Percentiles rank a stretch among this genome's conserved stretches.
These are phyloP conservation scores for Lateolabrax maculatus DNA, from an alignment of 2,797 vertebrate genomes.

Conservation along the genomic window DNA sequence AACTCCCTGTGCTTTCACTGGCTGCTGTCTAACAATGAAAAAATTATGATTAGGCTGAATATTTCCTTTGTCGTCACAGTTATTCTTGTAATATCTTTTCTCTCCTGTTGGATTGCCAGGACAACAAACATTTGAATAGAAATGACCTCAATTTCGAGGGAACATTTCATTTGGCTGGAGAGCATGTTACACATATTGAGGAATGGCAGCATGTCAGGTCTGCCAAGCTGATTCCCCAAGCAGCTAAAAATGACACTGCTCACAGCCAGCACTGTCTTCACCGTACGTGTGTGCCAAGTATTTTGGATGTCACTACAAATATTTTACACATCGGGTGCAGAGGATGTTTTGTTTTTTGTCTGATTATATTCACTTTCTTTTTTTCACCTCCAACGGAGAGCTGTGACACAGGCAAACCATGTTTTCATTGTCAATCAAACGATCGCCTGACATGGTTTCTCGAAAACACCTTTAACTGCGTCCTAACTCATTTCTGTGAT, in stretches of 20 bases:
- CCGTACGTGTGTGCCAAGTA: slow-evolving; percentile 21
- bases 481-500: slow-evolving; percentile 43
- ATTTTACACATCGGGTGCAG: slow-evolving; percentile 57
- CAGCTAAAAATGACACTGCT: slow-evolving; percentile 63
- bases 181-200: slow-evolving; percentile 57
- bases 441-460: slow-evolving; percentile 42
- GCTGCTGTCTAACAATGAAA: slow-evolving; percentile 23
- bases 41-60: slow-evolving; percentile 28
- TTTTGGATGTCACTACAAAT: slow-evolving; percentile 66
- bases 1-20: slow-evolving; percentile 1
- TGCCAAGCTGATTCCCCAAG: slow-evolving; percentile 67
- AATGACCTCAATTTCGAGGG: slow-evolving; percentile 67
- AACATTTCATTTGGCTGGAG: slow-evolving; percentile 69
- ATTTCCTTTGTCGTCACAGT: slow-evolving; percentile 35
- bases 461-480: slow-evolving; percentile 53
- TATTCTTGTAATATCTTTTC: slow-evolving; percentile 33
- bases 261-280: slow-evolving; percentile 55
- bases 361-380: slow-evolving; percentile 43
- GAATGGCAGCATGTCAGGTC: slow-evolving; percentile 65
- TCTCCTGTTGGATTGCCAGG: slow-evolving; percentile 44
- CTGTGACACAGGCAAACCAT: slow-evolving; percentile 28
- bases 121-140: slow-evolving; percentile 69
- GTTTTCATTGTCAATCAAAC: slow-evolving; percentile 66
- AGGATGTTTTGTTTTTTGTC: slow-evolving; percentile 59
- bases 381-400: slow-evolving; percentile 1